Evolutionary conservation across 2,113 vertebrate genomes (phyloP), one percentile per base, ranked within the genome.

Genomic region (Cavia aperea): DNA sequence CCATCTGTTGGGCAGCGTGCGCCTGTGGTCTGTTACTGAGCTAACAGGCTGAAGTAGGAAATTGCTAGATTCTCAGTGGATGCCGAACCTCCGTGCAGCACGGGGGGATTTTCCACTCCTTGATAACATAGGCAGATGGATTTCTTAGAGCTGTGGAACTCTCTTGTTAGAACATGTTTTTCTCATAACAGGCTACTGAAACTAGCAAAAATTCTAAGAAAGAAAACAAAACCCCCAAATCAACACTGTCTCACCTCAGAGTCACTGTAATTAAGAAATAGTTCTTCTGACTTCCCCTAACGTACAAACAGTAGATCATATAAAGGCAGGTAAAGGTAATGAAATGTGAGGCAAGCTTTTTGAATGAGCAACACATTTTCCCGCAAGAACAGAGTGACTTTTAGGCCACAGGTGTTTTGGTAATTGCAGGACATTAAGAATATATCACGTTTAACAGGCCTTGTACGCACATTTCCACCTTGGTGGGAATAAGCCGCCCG

Each of bases 381-480:
- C 95, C 70, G 66, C 56, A 73, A 95, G 92, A 93, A 60, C 72
- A 81, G 87, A 90, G 93, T 49, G 73, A 10, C 89, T 94, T 90
- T 88, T 93, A 60, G 73, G 91, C 81, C 95, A 91, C 96, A 97
- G 96, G 96, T 96, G 96, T 96, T 96, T 89, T 68, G 24, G 93
- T 96, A 96, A 97, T 97, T 97, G 94, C 94, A 75, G 85, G 16
- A 66, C 29, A 0, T 94, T 89, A 94, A 66, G 88, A 94, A 95
- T 96, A 96, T 95, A 96, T 96, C 94, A 95, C 91, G 90, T 96
- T 97, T 95, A 96, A 96, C 92, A 78, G 95, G 77, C 79, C 94
- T 96, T 96, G 95, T 95, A 95, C 94, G 46, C 95, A 95, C 91
- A 92, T 95, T 94, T 95, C 96, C 96, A 96, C 96, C 94, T 95